Base-by-base conservation (phyloP, 1,140 invertebrate genomes). In the Liolophura sinensis region DNA sequence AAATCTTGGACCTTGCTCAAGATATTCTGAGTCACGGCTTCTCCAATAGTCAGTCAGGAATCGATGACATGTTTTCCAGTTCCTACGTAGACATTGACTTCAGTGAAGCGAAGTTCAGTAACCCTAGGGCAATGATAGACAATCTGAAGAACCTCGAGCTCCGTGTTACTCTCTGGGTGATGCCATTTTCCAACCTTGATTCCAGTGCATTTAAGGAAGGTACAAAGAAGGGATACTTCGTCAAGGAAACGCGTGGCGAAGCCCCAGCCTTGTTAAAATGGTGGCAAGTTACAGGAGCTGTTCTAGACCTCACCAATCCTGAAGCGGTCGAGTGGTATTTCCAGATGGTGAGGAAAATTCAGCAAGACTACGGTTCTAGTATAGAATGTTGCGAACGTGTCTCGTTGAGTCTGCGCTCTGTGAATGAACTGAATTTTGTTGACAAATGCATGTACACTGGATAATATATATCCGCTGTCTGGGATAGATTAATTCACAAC, bases 1-100 rank as follows among this genome's bases (percentile, higher is more conserved):
- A 87, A 24, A 86, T 94, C 0, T 70, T 68, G 48, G 78, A 89
- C 5, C 94, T 90, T 76, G 91, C 90, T 0, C 66, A 89, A 48
- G 85, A 91, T 72, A 93, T 95, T 55, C 66, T 86, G 0, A 73
- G 84, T 0, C 74, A 91, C 73, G 88, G 88, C 0, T 94, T 92
- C 70, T 84, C 88, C 56, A 64, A 90, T 75, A 92, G 92, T 64
- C 92, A 94, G 71, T 68, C 95, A 11, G 93, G 94, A 84, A 92
- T 96, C 49, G 94, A 95, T 75, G 93, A 95, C 76, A 88, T 90
- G 6, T 96, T 93, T 93, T 92, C 95, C 79, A 88, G 87, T 20
- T 92, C 92, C 75, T 95, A 95, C 74, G 94, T 93, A 6, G 91
- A 92, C 14, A 83, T 91, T 11, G 85, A 83, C 16, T 92, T 94